Percentiles rank a stretch among this genome's conserved stretches.
Evolutionary conservation across 1,140 invertebrate genomes (phyloP).

Genomic region (Drosophila suzukii): DNA sequence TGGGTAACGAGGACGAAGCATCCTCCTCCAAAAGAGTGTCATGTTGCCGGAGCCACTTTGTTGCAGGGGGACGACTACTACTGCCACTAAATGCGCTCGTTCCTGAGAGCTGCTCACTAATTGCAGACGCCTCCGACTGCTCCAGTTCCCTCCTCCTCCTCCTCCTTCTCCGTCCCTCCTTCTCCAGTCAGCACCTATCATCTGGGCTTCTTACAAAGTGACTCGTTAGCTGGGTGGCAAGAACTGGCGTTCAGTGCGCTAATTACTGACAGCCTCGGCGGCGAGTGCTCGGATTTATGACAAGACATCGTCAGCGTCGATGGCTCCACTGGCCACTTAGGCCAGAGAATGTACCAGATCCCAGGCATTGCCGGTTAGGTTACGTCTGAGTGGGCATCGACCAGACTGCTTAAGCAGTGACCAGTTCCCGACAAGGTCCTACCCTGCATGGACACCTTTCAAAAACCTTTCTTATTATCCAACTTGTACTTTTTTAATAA

Average conservation of each 20-base stretch:
- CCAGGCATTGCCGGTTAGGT: slow-evolving; percentile 17
- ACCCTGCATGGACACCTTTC: neutral
- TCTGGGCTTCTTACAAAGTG: slow-evolving; percentile 69
- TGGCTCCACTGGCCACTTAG: slow-evolving; percentile 39
- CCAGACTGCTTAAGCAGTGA: neutral
- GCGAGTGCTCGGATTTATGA: slow-evolving; percentile 72
- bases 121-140: slow-evolving; percentile 65
- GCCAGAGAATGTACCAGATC: slow-evolving; percentile 9
- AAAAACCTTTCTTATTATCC: too few relatives aligned
- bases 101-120: slow-evolving; percentile 64
- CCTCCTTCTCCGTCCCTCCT: neutral
- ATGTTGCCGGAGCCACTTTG: slow-evolving; percentile 71
- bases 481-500: too few relatives aligned
- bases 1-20: neutral
- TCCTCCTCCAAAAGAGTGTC: slow-evolving; percentile 57
- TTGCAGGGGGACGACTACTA: slow-evolving; percentile 35
- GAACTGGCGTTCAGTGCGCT: slow-evolving; percentile 64
- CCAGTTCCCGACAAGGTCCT: neutral
- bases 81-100: slow-evolving; percentile 67
- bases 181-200: slow-evolving; percentile 15
- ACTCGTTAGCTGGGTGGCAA: slow-evolving; percentile 61
- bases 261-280: slow-evolving; percentile 69
- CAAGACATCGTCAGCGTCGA: slow-evolving; percentile 60
- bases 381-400: slow-evolving; percentile 33
- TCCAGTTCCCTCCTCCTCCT: neutral